Percentiles rank a stretch among this genome's conserved stretches.
Conservation (phyloP, 2,113 vertebrate species). For the Cebus imitator region DNA sequence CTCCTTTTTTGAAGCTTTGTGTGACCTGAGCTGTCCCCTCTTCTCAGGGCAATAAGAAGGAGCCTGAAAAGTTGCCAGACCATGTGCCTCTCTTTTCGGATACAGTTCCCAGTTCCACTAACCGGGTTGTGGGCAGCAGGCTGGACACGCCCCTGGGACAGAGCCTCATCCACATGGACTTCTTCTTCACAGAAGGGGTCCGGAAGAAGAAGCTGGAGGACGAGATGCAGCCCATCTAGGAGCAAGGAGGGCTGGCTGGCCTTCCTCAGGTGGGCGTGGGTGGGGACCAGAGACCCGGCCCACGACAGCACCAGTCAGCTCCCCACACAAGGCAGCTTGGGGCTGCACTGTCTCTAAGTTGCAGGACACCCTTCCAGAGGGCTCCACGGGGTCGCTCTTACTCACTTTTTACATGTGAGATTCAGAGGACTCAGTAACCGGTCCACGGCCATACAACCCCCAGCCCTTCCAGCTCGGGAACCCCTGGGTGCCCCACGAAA, state of each 20-base stretch:
- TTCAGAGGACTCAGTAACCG: neutral
- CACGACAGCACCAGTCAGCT: fast-evolving
- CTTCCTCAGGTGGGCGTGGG: neutral
- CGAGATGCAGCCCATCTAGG: conserved; percentile 83
- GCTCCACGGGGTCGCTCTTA: neutral
- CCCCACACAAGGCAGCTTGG: fast-evolving
- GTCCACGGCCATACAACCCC: no score
- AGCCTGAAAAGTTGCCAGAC: conserved; percentile 80
- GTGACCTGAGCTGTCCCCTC: conserved; percentile 8
- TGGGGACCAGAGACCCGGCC: neutral
- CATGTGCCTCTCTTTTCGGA: conserved; percentile 83
- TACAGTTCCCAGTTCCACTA: conserved; percentile 84
- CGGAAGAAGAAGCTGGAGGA: conserved; percentile 82
- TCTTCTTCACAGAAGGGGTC: conserved; percentile 75
- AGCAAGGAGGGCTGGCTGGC: neutral
- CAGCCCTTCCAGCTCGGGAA: neutral
- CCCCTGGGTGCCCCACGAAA: fast-evolving
- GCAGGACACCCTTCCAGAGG: fast-evolving
- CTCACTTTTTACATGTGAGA: neutral
- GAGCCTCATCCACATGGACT: conserved; percentile 85
- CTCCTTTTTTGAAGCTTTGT: fast-evolving
- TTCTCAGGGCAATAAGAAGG: conserved; percentile 84
- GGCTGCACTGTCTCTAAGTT: neutral
- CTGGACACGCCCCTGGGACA: conserved; percentile 85
- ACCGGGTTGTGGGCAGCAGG: conserved; percentile 85